These are phyloP conservation scores for Muscicapa striata DNA, from an alignment of 2,797 vertebrate genomes.

Conservation along the genomic window DNA sequence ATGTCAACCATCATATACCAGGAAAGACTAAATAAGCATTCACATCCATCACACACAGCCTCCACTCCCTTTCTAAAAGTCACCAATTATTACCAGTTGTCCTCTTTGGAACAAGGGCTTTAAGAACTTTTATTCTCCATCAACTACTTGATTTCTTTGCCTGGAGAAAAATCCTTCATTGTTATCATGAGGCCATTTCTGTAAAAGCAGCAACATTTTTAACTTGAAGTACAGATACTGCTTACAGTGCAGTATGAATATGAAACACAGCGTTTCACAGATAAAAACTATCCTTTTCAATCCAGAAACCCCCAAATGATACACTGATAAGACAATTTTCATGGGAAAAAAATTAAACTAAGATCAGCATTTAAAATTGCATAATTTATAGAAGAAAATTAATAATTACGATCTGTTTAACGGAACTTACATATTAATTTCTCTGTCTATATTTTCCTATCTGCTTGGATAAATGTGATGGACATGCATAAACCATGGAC, in stretches of 20 bases:
- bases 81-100: background rate
- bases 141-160: background rate
- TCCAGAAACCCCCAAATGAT: background rate
- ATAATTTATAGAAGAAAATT: background rate
- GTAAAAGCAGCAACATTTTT: background rate
- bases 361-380: background rate
- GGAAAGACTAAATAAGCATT: background rate
- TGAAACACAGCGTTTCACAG: background rate
- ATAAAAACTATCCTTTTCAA: background rate
- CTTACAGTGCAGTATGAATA: background rate
- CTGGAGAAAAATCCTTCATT: background rate
- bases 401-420: background rate
- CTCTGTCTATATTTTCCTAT: background rate
- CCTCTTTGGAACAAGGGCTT: background rate
- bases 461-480: background rate
- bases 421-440: background rate
- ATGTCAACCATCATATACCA: background rate
- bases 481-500: background rate
- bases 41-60: background rate
- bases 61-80: background rate
- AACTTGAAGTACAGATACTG: background rate
- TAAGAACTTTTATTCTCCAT: background rate
- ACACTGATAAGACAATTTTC: background rate
- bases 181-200: background rate
- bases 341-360: background rate